Percentiles rank a stretch among this genome's conserved stretches.
These are phyloP conservation scores for Karalla daura DNA, from an alignment of 2,797 vertebrate species.

Conservation along the genomic window DNA sequence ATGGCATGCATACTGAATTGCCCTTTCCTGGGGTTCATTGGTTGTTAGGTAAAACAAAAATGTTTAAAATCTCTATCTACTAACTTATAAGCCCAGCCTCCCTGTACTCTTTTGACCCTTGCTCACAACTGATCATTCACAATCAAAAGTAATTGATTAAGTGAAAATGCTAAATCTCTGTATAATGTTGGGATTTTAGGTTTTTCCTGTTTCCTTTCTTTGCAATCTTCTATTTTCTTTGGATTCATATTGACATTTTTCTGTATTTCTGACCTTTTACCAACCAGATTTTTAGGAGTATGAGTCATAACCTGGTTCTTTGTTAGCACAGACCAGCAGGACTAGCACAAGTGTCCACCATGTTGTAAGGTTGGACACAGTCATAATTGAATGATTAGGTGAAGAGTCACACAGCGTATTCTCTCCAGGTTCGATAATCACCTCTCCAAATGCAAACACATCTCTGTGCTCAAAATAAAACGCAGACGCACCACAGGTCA, in stretches of 20 bases:
- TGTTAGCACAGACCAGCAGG: no score
- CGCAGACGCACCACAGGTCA: constrained; percentile 4
- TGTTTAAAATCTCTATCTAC: no score
- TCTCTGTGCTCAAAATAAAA: constrained; percentile 25
- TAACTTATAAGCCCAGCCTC: no score
- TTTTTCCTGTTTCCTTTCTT: not conserved
- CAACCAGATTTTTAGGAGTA: no score
- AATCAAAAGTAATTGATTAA: not conserved
- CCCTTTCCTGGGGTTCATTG: not conserved
- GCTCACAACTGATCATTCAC: no score
- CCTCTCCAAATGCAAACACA: constrained; percentile 31
- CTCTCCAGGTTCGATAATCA: constrained; percentile 43
- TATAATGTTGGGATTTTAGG: not conserved
- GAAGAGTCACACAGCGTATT: constrained; percentile 1
- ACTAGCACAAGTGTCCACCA: no score
- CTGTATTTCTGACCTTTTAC: not conserved
- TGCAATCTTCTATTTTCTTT: not conserved
- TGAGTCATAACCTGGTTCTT: no score
- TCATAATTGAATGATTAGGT: not conserved
- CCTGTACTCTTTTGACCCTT: no score
- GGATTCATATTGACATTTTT: not conserved
- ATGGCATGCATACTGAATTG: not conserved
- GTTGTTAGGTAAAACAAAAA: no score
- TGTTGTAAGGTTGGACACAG: not conserved
- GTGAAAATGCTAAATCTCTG: not conserved